Evolutionary conservation across 2,888 invertebrate species (phyloP).

Genomic region (Tigriopus californicus): DNA sequence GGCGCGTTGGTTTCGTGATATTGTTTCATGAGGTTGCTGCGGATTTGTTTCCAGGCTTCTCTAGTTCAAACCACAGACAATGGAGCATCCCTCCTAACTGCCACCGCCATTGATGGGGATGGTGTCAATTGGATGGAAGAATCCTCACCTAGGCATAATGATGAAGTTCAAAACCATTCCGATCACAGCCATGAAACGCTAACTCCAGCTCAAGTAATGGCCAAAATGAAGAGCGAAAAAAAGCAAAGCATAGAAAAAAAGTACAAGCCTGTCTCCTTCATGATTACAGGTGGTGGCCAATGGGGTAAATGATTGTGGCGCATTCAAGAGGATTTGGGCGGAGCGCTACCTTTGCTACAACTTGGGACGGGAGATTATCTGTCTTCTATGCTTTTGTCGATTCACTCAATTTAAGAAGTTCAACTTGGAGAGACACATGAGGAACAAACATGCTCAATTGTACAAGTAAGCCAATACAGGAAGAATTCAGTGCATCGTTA

Average conservation of each 20-base stretch:
- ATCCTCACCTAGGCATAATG: no score
- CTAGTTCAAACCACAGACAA: no score
- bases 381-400: constrained; percentile 5
- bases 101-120: background rate
- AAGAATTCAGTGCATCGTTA: background rate
- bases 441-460: background rate
- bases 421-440: constrained; percentile 5
- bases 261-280: no score
- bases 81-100: no score
- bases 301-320: background rate
- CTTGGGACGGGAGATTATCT: background rate
- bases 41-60: no score
- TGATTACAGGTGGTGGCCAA: background rate
- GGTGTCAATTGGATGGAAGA: background rate
- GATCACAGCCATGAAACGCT: no score
- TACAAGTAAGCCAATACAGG: background rate
- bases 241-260: no score
- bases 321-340: background rate
- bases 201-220: no score
- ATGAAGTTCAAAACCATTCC: no score
- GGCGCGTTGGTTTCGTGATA: no score
- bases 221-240: no score
- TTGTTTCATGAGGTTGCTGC: no score
- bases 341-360: background rate
- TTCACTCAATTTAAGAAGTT: constrained; percentile 7